phyloP scores from a whole-genome alignment of 1,140 invertebrate species.

The Euschistus heros region DNA sequence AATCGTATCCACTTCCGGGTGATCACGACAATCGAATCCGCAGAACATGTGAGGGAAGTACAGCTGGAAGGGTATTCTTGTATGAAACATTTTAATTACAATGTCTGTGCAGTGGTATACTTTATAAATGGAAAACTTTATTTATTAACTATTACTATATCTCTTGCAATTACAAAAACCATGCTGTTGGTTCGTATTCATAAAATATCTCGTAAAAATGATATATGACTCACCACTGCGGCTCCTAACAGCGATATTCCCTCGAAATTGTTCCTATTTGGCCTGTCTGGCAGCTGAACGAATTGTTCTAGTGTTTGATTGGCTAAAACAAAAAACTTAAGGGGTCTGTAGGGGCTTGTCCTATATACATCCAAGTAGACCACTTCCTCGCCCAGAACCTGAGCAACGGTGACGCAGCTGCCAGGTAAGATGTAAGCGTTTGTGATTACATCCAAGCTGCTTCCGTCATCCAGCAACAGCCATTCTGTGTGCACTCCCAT shows the following conservation, averaged over 20 bases:
- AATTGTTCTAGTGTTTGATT: background rate
- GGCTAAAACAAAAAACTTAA: background rate
- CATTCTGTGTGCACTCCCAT: conserved; percentile 9
- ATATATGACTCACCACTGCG: background rate
- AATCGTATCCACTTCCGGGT: conserved; percentile 1
- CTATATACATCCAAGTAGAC: conserved; percentile 12
- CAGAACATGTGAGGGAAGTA: background rate
- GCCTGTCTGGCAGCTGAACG: background rate
- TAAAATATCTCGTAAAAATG: no score
- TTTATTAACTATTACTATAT: no score
- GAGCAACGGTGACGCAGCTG: conserved; percentile 14
- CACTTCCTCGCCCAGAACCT: background rate
- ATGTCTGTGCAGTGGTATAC: no score
- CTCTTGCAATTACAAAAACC: no score
- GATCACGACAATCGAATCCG: background rate
- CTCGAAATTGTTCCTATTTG: background rate
- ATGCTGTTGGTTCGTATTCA: no score
- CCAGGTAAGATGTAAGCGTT: conserved; percentile 15
- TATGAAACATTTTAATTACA: no score
- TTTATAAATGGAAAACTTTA: no score
- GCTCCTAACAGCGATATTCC: background rate
- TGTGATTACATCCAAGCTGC: background rate
- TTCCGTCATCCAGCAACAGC: conserved; percentile 8
- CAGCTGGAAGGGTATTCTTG: no score
- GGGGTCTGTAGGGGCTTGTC: background rate